These are phyloP conservation scores for Pherbina coryleti DNA, from an alignment of 2,888 invertebrate genomes.

Conservation along the genomic window DNA sequence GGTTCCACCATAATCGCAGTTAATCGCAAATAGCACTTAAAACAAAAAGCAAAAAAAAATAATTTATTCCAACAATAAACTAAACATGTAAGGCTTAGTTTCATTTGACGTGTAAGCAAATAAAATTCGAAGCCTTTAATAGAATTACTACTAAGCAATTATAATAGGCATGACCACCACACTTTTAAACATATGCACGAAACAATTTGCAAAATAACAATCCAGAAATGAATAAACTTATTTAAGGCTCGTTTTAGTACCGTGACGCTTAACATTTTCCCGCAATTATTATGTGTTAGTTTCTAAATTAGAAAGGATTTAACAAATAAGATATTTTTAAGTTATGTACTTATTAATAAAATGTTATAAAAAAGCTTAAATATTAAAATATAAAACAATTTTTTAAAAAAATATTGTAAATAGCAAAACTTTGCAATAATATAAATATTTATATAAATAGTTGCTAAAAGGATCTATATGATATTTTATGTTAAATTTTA, in stretches of 20 bases:
- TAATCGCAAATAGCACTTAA: slow-evolving; percentile 56
- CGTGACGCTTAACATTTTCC: slow-evolving; percentile 18
- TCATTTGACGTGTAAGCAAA: slow-evolving; percentile 69
- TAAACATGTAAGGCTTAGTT: slow-evolving; percentile 61
- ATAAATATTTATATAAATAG: too few species aligned
- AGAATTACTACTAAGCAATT: slow-evolving; percentile 2
- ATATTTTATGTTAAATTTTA: too few species aligned
- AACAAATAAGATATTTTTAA: too few species aligned
- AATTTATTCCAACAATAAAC: slow-evolving; percentile 35
- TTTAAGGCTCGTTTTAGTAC: slow-evolving; percentile 8
- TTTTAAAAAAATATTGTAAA: too few species aligned
- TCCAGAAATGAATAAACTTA: neutral
- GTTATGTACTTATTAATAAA: too few species aligned
- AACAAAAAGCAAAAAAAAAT: slow-evolving; percentile 41
- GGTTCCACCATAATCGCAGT: slow-evolving; percentile 76
- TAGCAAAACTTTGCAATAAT: too few species aligned
- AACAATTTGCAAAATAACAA: neutral
- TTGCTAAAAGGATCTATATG: too few species aligned
- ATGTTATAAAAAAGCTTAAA: too few species aligned
- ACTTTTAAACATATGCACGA: neutral
- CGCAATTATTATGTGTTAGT: neutral
- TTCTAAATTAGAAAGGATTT: too few species aligned
- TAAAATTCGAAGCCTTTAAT: slow-evolving; percentile 64
- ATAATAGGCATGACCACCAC: neutral
- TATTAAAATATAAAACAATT: too few species aligned